Evolutionary conservation across 1,140 invertebrate genomes (phyloP), one percentile per base, ranked within the genome.

Genomic region (Polypedilum vanderplanki): DNA sequence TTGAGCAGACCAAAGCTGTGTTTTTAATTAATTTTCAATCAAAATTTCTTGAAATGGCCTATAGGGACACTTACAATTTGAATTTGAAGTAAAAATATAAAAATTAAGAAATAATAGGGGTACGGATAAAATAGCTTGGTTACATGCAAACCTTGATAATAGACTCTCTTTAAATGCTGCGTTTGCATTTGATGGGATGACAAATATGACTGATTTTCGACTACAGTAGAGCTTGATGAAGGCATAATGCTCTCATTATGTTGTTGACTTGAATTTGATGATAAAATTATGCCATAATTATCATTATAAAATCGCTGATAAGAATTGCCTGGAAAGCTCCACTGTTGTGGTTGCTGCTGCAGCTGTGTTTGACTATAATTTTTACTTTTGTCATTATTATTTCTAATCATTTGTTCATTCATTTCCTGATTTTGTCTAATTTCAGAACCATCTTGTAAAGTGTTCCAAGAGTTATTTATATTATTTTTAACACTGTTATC

Each of bases 181-280:
- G 65, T 18, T 70, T 70, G 65, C 65, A 70, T 20, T 10, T 70
- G 65, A 70, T 70, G 65, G 7, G 65, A n/a, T n/a, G n/a, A n/a
- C 18, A 22, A 70, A 18, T 70, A 18, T 22, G 65, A 22, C 9
- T 70, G 65, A 20, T 20, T 70, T 20, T 70, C 65, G 17, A 22
- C 17, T 18, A 20, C 18, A 70, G 20, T 9, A 5, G 65, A 70
- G 10, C 65, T 70, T 70, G 65, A 20, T 7, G 65, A 22, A 1
- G 20, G 65, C 20, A 70, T 57, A 57, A 57, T 12, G n/a, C 12
- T n/a, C n/a, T 57, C 46, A 57, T 57, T 57, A n/a, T 57, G 46
- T 57, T 57, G 46, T n/a, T 12, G n/a, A n/a, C 12, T 18, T 8
- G 65, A 20, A 20, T 70, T 70, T 70, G 65, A 20, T 70, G 65